Evolutionary conservation across 2,113 vertebrate genomes (phyloP).

Genomic region (Cynocephalus volans): DNA sequence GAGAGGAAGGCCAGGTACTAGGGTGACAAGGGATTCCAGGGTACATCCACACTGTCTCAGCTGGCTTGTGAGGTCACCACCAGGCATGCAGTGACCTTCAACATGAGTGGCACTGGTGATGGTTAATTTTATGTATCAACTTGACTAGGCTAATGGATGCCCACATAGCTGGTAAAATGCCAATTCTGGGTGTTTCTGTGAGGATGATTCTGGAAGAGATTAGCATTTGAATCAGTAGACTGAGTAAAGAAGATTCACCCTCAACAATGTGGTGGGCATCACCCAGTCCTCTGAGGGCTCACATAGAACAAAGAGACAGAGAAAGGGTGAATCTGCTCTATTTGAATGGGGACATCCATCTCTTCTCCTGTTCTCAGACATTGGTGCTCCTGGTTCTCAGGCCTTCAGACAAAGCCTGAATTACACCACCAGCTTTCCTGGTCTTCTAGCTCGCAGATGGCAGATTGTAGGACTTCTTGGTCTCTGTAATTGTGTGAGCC

Average conservation of each 20-base stretch:
- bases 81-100: not conserved
- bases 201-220: not conserved
- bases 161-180: not conserved
- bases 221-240: not conserved
- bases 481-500: not conserved
- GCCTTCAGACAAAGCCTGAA: not conserved
- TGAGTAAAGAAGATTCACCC: not conserved
- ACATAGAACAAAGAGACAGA: not conserved
- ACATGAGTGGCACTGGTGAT: not conserved
- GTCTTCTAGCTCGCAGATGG: not conserved
- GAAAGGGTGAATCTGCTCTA: not conserved
- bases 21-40: not conserved
- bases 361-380: not conserved
- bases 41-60: not conserved
- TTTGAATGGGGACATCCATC: too few relatives aligned
- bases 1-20: not conserved
- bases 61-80: not conserved
- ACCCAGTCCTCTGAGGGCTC: not conserved
- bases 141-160: not conserved
- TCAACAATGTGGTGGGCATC: not conserved
- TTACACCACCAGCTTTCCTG: not conserved
- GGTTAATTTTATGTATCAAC: not conserved
- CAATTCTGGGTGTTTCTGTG: not conserved
- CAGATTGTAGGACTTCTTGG: not conserved
- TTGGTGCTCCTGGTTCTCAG: not conserved